These are phyloP conservation scores for Paelopatides confundens DNA, from an alignment of 53 echinoderm and acorn worm species.

Conservation along the genomic window DNA sequence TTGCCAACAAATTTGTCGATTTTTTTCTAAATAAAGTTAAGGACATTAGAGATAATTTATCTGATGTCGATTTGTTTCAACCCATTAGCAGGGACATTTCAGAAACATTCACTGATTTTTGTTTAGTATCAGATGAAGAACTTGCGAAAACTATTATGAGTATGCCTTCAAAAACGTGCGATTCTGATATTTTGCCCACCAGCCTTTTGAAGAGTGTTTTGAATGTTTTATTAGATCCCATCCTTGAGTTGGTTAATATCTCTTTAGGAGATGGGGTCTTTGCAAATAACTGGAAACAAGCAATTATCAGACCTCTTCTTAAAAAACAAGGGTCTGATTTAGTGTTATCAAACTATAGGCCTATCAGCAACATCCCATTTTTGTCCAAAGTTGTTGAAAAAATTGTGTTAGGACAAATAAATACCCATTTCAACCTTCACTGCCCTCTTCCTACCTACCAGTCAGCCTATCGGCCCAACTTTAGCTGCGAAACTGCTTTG, in stretches of 20 bases:
- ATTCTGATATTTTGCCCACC: not conserved
- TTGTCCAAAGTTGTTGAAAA: not conserved
- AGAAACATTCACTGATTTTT: not conserved
- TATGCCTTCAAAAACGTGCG: not conserved
- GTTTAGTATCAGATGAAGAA: not conserved
- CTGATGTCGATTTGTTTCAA: not conserved
- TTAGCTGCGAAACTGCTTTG: conserved; percentile 24
- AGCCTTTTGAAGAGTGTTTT: not conserved
- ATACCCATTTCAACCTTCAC: too few species aligned
- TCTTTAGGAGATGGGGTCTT: not conserved
- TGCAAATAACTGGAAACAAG: not conserved
- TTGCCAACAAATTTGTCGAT: not conserved
- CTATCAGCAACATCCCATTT: not conserved
- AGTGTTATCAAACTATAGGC: not conserved
- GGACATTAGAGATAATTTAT: not conserved
- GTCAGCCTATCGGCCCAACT: not conserved
- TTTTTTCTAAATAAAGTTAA: not conserved
- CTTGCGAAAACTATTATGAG: not conserved
- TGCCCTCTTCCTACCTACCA: conserved; percentile 15
- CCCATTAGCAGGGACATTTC: not conserved
- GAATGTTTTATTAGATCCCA: not conserved
- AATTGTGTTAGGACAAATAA: not conserved
- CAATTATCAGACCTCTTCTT: not conserved
- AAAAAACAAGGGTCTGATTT: not conserved
- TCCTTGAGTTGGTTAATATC: not conserved